These are phyloP conservation scores for Diorhabda sublineata DNA, from an alignment of 1,140 invertebrate genomes.

Conservation along the genomic window DNA sequence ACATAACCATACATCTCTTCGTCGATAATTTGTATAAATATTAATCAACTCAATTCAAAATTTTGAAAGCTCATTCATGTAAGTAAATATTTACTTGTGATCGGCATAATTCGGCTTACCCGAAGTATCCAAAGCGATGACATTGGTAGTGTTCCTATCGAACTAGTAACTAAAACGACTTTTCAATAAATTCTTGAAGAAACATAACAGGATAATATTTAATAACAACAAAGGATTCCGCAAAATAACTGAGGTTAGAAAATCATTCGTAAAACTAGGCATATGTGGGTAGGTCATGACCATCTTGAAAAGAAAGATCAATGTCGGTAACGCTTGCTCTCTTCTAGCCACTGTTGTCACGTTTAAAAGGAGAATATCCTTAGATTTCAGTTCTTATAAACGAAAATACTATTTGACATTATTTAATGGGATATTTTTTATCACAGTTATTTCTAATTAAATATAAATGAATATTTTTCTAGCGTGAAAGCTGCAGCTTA, in stretches of 20 bases:
- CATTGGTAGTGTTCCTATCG: background rate
- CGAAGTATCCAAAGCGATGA: background rate
- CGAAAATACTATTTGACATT: no score
- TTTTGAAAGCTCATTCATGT: no score
- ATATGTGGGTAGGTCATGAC: background rate
- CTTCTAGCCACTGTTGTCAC: background rate
- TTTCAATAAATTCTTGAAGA: background rate
- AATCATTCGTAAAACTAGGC: background rate
- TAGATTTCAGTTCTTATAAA: background rate
- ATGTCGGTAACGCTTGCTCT: background rate
- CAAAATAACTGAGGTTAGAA: background rate
- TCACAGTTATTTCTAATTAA: no score
- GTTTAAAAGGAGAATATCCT: background rate
- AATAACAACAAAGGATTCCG: background rate
- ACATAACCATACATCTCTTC: no score
- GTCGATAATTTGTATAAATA: no score
- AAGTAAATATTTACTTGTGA: background rate
- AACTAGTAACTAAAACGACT: background rate
- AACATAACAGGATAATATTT: background rate
- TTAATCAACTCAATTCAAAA: no score
- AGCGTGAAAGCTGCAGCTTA: no score
- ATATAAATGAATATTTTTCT: no score
- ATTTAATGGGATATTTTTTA: no score
- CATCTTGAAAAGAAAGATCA: background rate
- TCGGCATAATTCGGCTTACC: background rate